Conservation (phyloP, 2,888 invertebrate species). For the Biston stratarius region DNA sequence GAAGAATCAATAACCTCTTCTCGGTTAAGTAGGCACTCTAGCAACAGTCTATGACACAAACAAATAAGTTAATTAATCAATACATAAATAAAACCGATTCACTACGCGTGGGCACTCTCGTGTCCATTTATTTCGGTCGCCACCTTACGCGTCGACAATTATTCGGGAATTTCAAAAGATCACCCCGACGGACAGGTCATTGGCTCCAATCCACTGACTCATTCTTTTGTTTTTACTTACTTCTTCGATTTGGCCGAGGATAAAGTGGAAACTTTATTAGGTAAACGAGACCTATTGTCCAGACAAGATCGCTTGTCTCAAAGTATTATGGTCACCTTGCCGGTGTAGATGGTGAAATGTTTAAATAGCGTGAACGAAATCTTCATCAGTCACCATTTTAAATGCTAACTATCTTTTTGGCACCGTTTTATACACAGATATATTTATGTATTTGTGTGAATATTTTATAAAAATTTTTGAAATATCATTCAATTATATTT, state of each 20-base stretch:
- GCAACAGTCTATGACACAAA: constrained; percentile 53
- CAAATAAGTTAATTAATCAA: constrained; percentile 79
- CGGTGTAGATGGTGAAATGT: constrained; percentile 13
- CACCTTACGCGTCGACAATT: constrained; percentile 83
- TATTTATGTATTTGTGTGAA: too few species aligned
- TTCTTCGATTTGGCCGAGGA: constrained; percentile 52
- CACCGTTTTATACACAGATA: background rate
- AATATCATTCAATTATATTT: too few species aligned
- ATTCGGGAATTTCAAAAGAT: constrained; percentile 85
- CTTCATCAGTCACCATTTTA: constrained; percentile 15
- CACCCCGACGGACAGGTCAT: constrained; percentile 77
- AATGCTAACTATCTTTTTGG: background rate
- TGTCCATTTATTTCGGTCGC: constrained; percentile 78
- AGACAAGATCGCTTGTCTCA: constrained; percentile 30
- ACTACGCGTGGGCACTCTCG: constrained; percentile 68
- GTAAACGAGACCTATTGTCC: constrained; percentile 41
- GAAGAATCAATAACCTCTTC: constrained; percentile 11
- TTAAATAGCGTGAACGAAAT: constrained; percentile 6
- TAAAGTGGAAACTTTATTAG: constrained; percentile 50
- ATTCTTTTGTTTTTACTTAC: constrained; percentile 79
- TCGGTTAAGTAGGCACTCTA: constrained; percentile 13
- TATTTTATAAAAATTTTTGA: too few species aligned
- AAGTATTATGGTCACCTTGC: constrained; percentile 25
- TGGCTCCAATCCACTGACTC: constrained; percentile 79
- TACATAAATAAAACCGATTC: constrained; percentile 83